Conservation (phyloP, 2,113 vertebrate species). For the Colaptes auratus region DNA sequence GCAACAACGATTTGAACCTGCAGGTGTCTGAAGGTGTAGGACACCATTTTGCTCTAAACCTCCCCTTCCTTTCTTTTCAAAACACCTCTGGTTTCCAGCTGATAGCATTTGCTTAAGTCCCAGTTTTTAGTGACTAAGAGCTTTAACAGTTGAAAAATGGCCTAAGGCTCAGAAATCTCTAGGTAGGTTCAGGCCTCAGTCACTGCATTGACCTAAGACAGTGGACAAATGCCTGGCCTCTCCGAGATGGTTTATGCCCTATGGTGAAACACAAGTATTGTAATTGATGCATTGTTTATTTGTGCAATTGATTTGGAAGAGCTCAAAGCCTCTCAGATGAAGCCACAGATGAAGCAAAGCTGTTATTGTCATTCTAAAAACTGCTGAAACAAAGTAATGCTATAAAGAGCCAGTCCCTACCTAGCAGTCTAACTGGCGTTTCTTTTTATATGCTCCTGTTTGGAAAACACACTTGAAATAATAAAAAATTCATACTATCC, state of each 20-base stretch:
- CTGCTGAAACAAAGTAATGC: background rate
- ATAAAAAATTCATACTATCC: background rate
- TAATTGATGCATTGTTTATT: background rate
- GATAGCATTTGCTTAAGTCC: background rate
- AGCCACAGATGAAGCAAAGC: background rate
- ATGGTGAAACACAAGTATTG: background rate
- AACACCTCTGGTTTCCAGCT: background rate
- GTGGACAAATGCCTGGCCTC: background rate
- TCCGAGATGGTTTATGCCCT: background rate
- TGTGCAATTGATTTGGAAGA: constrained; percentile 26
- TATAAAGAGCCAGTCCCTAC: background rate
- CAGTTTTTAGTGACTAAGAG: background rate
- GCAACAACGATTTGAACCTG: background rate
- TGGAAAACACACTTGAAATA: background rate
- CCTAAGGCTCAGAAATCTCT: background rate
- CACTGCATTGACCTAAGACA: background rate
- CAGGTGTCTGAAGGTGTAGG: background rate
- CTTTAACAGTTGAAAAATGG: background rate
- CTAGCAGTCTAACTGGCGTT: background rate
- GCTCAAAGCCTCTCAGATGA: background rate
- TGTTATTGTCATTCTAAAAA: background rate
- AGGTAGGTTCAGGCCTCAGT: background rate
- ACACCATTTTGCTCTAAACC: fast-evolving
- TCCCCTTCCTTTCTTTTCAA: background rate
- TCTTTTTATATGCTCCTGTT: background rate